These are phyloP conservation scores for Ladona fulva DNA, from an alignment of 1,140 invertebrate genomes.

Conservation along the genomic window DNA sequence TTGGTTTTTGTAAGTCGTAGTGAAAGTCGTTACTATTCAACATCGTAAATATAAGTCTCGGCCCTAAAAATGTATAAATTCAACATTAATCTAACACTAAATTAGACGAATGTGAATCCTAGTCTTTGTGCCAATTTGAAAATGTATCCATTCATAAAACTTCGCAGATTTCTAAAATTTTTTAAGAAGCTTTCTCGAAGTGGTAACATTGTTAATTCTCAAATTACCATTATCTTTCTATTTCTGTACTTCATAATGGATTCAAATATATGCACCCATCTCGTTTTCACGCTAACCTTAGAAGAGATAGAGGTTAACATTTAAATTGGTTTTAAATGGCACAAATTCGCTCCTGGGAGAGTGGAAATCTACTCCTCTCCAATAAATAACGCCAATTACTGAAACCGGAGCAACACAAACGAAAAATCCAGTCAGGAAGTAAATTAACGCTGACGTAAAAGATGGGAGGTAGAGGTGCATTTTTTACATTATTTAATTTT, in stretches of 20 bases:
- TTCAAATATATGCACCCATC: background rate
- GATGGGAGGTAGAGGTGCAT: no score
- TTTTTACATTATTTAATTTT: no score
- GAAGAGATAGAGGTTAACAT: background rate
- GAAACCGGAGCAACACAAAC: background rate
- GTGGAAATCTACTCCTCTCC: background rate
- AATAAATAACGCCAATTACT: background rate
- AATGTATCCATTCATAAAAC: no score
- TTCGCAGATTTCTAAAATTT: no score
- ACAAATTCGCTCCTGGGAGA: background rate
- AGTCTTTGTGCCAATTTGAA: no score
- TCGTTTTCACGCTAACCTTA: background rate
- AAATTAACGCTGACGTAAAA: background rate
- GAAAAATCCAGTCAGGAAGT: background rate
- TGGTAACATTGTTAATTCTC: background rate
- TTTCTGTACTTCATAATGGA: background rate
- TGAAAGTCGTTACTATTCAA: no score
- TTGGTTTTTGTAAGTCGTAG: no score
- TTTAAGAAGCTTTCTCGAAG: no score
- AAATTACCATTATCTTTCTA: background rate
- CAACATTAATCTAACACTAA: no score
- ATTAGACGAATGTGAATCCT: no score
- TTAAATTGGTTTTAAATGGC: background rate
- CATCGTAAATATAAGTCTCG: no score
- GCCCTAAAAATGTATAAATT: no score